Conservation (phyloP, 2,797 vertebrate species). For the Falco columbarius region DNA sequence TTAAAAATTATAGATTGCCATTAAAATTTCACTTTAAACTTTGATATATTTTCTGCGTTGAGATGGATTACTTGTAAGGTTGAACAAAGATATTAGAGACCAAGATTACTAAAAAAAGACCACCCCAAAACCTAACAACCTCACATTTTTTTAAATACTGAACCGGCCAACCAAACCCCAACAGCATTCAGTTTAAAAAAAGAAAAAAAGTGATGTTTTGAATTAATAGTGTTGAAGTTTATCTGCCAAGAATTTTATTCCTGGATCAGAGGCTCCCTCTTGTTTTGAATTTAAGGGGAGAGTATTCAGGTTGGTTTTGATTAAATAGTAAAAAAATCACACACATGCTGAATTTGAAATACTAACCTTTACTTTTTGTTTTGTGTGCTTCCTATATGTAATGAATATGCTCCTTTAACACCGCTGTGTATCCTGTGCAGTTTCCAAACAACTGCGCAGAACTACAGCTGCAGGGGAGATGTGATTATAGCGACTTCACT, state of each 20-base stretch:
- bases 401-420: background rate
- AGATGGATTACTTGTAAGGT: background rate
- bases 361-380: background rate
- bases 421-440: background rate
- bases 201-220: background rate
- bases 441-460: background rate
- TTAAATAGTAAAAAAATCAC: background rate
- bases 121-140: too few relatives aligned
- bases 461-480: background rate
- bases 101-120: background rate
- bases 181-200: background rate
- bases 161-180: background rate
- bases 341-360: background rate
- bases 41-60: background rate
- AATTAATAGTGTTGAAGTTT: background rate
- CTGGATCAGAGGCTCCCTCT: background rate
- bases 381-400: background rate
- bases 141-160: background rate
- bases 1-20: background rate
- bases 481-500: background rate
- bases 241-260: background rate
- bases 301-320: background rate
- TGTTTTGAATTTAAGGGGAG: background rate
- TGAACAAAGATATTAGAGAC: background rate
- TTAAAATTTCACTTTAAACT: background rate